Conservation (phyloP, 2,113 vertebrate genomes). For the Peromyscus leucopus region DNA sequence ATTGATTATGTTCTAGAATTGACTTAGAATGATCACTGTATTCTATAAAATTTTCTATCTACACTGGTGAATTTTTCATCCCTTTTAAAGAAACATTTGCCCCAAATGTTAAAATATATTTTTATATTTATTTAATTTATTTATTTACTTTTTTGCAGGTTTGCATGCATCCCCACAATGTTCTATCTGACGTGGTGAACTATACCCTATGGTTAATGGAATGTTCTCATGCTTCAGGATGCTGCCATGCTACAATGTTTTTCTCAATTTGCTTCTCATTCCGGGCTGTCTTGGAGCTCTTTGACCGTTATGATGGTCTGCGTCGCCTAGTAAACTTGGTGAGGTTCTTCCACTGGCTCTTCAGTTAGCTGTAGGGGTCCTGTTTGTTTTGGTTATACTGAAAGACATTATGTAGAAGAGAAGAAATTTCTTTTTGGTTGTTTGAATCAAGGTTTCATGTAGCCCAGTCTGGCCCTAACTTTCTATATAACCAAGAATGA, state of each 20-base stretch:
- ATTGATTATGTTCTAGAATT: conserved; percentile 17
- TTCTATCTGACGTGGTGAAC: conserved; percentile 96
- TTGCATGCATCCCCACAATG: conserved; percentile 96
- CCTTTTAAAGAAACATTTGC: conserved; percentile 20
- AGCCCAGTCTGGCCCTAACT: not conserved
- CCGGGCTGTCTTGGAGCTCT: conserved; percentile 97
- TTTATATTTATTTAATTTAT: not conserved
- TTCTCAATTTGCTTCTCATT: conserved; percentile 99
- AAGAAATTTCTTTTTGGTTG: not conserved
- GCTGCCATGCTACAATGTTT: conserved; percentile 99
- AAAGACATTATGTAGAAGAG: not conserved
- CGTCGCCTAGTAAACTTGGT: conserved; percentile 98
- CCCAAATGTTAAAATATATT: not conserved
- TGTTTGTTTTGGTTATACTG: not conserved
- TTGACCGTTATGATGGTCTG: conserved; percentile 98
- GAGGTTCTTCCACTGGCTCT: conserved; percentile 69
- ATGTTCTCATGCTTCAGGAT: conserved; percentile 98
- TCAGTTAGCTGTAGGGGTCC: not conserved
- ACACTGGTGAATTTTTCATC: conserved; percentile 35
- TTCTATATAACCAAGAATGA: not conserved
- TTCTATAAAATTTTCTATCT: not conserved
- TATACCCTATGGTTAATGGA: conserved; percentile 99
- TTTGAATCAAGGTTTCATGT: not conserved
- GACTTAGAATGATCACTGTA: conserved; percentile 16
- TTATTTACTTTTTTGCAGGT: conserved; percentile 89